Conservation (phyloP, 2,888 invertebrate species). For the Plagodis dolabraria region DNA sequence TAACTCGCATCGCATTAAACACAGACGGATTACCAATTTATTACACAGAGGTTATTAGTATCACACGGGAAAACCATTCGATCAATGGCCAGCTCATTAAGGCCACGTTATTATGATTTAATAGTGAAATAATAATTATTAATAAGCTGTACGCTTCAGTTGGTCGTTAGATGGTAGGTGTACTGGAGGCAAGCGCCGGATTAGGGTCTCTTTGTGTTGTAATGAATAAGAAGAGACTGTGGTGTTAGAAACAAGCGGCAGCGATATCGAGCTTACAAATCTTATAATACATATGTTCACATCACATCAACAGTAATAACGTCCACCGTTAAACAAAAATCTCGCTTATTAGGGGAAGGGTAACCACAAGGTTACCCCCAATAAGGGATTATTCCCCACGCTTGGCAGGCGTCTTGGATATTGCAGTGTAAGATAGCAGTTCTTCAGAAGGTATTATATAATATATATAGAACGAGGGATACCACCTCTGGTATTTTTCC, state of each 20-base stretch:
- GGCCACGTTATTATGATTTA: slow-evolving; percentile 50
- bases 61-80: slow-evolving; percentile 30
- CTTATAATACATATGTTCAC: too few relatives aligned
- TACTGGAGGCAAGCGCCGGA: slow-evolving; percentile 32
- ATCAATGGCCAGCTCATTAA: slow-evolving; percentile 56
- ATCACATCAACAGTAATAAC: too few relatives aligned
- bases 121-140: slow-evolving; percentile 57
- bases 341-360: too few relatives aligned
- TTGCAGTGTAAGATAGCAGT: too few relatives aligned
- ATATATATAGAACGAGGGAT: too few relatives aligned
- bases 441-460: too few relatives aligned
- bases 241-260: slow-evolving; percentile 18
- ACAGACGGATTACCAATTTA: not conserved
- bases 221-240: slow-evolving; percentile 14
- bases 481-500: too few relatives aligned
- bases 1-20: slow-evolving; percentile 15
- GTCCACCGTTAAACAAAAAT: too few relatives aligned
- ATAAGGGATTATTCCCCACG: too few relatives aligned
- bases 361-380: too few relatives aligned
- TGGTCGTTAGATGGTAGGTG: slow-evolving; percentile 32
- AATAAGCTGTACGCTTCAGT: slow-evolving; percentile 54
- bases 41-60: slow-evolving; percentile 11
- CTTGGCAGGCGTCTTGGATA: too few relatives aligned
- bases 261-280: slow-evolving; percentile 3
- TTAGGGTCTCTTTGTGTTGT: slow-evolving; percentile 30